Conservation (phyloP, 2,113 vertebrate species). For the Nicator chloris region DNA sequence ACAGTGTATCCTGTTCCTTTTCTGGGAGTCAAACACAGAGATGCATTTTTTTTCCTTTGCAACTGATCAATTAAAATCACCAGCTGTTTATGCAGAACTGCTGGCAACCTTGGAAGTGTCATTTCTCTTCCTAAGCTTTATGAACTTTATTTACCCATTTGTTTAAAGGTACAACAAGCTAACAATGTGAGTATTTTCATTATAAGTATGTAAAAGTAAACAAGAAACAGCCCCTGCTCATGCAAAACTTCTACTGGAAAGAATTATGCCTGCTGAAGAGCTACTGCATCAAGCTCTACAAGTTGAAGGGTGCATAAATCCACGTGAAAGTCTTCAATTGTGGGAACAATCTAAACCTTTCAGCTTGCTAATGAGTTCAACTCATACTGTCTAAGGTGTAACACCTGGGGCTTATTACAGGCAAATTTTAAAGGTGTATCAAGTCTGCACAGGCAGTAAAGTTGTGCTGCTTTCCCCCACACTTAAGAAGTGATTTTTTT, state of each 20-base stretch:
- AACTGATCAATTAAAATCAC: conserved; percentile 21
- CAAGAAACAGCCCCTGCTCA: not conserved
- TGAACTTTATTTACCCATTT: conserved; percentile 2
- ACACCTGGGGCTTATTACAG: not conserved
- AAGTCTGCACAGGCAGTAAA: not conserved
- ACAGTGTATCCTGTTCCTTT: not conserved
- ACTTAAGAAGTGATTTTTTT: not conserved
- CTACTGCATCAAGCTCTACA: not conserved
- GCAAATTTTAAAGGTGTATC: not conserved
- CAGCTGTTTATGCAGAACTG: conserved; percentile 9
- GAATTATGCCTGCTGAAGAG: not conserved
- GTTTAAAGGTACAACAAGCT: not conserved
- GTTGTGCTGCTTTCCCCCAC: not conserved
- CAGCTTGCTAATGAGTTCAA: not conserved
- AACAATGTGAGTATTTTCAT: not conserved
- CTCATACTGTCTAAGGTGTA: not conserved
- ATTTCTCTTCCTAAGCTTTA: conserved; percentile 13
- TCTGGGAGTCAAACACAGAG: not conserved
- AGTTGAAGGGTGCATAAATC: not conserved
- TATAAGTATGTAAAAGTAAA: not conserved
- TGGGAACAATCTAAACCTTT: not conserved
- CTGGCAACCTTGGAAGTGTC: not conserved
- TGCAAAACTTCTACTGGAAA: not conserved
- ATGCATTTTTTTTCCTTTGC: not conserved
- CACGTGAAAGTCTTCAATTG: not conserved